These are phyloP conservation scores for Equus przewalskii DNA, from an alignment of 2,113 vertebrate species.

Conservation along the genomic window DNA sequence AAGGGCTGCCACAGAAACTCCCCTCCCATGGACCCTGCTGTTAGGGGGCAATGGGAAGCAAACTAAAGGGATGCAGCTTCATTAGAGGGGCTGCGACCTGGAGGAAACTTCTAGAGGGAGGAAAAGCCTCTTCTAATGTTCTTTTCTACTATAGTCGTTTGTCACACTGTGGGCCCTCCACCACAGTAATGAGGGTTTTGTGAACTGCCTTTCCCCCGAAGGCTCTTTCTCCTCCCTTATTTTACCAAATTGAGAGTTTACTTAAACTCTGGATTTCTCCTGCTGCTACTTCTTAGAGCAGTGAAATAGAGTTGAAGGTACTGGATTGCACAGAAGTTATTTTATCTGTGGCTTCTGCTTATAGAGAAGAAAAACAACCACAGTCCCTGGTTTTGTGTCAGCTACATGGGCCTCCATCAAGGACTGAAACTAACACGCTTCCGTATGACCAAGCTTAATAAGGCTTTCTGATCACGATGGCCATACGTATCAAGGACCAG, in stretches of 20 bases:
- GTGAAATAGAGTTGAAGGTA: not conserved
- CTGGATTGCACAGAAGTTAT: not conserved
- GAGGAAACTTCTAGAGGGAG: conserved; percentile 66
- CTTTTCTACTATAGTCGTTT: conserved; percentile 59
- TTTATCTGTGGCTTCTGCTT: conserved; percentile 4
- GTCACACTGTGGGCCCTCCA: conserved; percentile 60
- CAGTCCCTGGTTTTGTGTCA: not conserved
- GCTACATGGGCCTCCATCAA: not conserved
- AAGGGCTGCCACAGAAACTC: conserved; percentile 60
- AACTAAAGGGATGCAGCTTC: conserved; percentile 69
- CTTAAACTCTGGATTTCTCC: conserved; percentile 75
- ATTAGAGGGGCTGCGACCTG: conserved; percentile 45
- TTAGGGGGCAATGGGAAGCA: not conserved
- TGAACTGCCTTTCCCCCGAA: conserved; percentile 76
- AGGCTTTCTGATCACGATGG: not conserved
- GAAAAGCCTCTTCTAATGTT: conserved; percentile 74
- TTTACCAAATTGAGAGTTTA: conserved; percentile 66
- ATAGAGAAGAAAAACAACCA: not conserved
- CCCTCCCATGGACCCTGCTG: not conserved
- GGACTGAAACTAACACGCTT: not conserved
- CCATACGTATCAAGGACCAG: not conserved
- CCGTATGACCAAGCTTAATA: not conserved
- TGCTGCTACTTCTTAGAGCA: conserved; percentile 26
- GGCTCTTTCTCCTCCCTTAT: conserved; percentile 56
- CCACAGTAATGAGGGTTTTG: conserved; percentile 71